phyloP scores from a whole-genome alignment of 1,140 invertebrate species.

The Drosophila busckii region DNA sequence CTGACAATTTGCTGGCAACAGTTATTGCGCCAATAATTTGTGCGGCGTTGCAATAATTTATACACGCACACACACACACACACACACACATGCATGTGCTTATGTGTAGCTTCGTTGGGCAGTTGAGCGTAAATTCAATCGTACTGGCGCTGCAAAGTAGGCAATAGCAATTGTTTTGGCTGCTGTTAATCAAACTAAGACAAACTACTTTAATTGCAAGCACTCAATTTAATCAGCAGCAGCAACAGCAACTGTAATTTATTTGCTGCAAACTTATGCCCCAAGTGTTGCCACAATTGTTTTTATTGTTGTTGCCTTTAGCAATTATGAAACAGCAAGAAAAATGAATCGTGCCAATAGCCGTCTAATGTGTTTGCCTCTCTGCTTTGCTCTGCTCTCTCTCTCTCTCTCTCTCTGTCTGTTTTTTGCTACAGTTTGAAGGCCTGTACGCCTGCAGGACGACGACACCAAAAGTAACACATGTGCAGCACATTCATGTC shows the following conservation, averaged over 20 bases:
- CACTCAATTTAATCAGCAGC: too few relatives aligned
- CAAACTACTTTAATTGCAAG: too few relatives aligned
- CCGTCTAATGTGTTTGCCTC: slow-evolving; percentile 35
- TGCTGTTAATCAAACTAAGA: too few relatives aligned
- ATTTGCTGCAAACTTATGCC: slow-evolving; percentile 35
- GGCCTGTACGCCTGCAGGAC: slow-evolving; percentile 36
- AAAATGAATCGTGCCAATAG: slow-evolving; percentile 52
- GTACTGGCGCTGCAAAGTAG: too few relatives aligned
- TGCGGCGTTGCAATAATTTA: slow-evolving; percentile 26
- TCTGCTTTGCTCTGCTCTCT: neutral
- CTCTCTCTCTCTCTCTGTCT: neutral
- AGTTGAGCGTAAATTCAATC: too few relatives aligned
- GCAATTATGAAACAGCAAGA: slow-evolving; percentile 54
- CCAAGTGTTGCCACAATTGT: slow-evolving; percentile 30
- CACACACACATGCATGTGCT: too few relatives aligned
- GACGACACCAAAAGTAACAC: neutral
- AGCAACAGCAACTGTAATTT: too few relatives aligned
- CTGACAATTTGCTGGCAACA: slow-evolving; percentile 14
- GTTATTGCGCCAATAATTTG: slow-evolving; percentile 35
- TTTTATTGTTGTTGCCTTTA: slow-evolving; percentile 38
- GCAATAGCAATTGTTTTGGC: too few relatives aligned
- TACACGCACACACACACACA: too few relatives aligned
- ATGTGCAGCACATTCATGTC: slow-evolving; percentile 13
- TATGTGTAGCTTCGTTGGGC: too few relatives aligned
- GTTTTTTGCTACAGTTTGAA: slow-evolving; percentile 16